Evolutionary conservation across 2,888 invertebrate species (phyloP), one percentile per base, ranked within the genome.

Genomic region (Callyntrura sp.): DNA sequence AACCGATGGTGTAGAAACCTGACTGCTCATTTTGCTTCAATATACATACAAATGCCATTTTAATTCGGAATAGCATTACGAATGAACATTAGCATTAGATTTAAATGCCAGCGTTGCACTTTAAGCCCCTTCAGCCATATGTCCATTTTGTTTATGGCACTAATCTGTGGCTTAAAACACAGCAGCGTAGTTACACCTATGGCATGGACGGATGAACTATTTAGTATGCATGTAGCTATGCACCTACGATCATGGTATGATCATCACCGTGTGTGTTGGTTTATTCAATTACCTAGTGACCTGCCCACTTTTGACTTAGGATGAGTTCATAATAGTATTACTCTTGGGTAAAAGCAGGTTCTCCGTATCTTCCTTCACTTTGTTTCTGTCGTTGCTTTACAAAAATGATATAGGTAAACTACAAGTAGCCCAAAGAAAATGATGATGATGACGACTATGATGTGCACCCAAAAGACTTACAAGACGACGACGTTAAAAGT

Each of bases 251-350:
- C 68, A 68, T 68, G 25, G n/a, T n/a, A n/a, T n/a, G n/a, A n/a
- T 68, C 68, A 68, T 28, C 28, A 60, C 57, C 25, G n/a, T n/a
- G n/a, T n/a, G n/a, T 81, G 45, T 81, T 81, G 14, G 51, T 62
- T 81, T 81, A 81, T 81, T 81, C 81, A 62, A 78, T 78, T 78
- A 51, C 51, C 25, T 78, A 55, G 55, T 78, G 78, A 78, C 78
- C 48, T 78, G 55, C 78, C 78, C 55, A 78, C 51, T 55, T 76
- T 48, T 45, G 23, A 78, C 51, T 43, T 17, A 5, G 23, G 45
- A 81, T 81, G 81, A 60, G 57, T 25, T 79, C 43, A 35, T 60
- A 82, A 57, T 17, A 5, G 45, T 43, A 43, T 23, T n/a, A n/a
- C n/a, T 8, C 6, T 20, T 55, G 48, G 11, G 28, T 9, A 73